These are phyloP conservation scores for Cosmopolites sordidus DNA, from an alignment of 2,888 invertebrate genomes.

Conservation along the genomic window DNA sequence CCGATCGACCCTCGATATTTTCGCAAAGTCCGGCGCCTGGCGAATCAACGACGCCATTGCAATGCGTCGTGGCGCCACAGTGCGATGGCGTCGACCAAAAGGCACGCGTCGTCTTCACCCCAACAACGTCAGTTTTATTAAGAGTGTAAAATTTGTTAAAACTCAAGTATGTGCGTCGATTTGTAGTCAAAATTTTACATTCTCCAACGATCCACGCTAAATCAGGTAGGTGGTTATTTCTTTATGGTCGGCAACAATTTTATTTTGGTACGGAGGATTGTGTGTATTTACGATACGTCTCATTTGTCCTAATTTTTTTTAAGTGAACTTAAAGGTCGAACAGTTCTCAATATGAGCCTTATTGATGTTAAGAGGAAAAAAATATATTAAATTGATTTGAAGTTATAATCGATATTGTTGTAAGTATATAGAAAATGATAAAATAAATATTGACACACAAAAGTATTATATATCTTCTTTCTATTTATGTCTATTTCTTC, in stretches of 20 bases:
- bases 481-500: too few species aligned
- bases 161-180: constrained; percentile 11
- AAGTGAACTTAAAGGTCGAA: too few species aligned
- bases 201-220: constrained; percentile 29
- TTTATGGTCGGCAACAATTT: too few species aligned
- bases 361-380: too few species aligned
- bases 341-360: too few species aligned
- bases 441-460: too few species aligned
- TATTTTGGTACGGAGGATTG: neutral
- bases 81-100: constrained; percentile 25
- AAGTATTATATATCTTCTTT: too few species aligned
- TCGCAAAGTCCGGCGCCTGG: constrained; percentile 22
- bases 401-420: too few species aligned
- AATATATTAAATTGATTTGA: too few species aligned
- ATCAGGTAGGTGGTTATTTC: constrained; percentile 27
- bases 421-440: too few species aligned
- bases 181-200: constrained; percentile 30
- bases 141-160: constrained; percentile 6
- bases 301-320: too few species aligned
- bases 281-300: neutral
- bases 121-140: constrained; percentile 2
- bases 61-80: constrained; percentile 36
- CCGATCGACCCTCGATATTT: constrained; percentile 7
- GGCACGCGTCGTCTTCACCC: constrained; percentile 12
- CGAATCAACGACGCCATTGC: constrained; percentile 33